Conservation (phyloP, 2,797 vertebrate species). For the Hirundo rustica region DNA sequence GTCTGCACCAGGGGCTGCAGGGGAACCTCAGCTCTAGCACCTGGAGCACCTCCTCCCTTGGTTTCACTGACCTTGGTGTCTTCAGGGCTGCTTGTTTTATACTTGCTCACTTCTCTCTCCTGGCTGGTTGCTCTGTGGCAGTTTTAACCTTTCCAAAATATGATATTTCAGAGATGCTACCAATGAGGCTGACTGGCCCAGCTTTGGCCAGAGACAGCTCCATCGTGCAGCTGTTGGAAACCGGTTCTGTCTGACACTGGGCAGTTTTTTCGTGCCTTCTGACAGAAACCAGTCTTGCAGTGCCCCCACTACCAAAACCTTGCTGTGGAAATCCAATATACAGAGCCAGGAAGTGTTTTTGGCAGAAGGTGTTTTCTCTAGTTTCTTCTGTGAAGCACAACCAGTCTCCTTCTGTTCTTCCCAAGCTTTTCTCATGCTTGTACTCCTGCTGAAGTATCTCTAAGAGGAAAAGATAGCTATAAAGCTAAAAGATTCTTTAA, state of each 20-base stretch:
- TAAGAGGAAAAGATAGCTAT: not conserved
- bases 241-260: fast-evolving
- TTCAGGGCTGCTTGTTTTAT: not conserved
- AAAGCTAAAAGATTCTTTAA: not conserved
- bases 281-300: not conserved
- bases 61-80: not conserved
- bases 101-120: not conserved
- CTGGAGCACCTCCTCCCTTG: not conserved
- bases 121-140: not conserved
- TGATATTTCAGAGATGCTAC: not conserved
- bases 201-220: fast-evolving
- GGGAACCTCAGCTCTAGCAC: fast-evolving
- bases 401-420: not conserved
- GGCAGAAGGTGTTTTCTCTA: not conserved
- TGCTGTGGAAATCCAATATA: fast-evolving
- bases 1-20: fast-evolving
- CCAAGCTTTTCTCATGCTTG: not conserved
- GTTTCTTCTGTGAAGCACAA: not conserved
- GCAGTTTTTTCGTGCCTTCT: not conserved
- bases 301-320: fast-evolving
- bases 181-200: not conserved
- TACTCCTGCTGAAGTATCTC: not conserved
- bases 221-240: fast-evolving
- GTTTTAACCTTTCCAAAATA: not conserved
- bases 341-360: not conserved